Percentiles rank a stretch among this genome's conserved stretches.
Conservation (phyloP, 2,113 vertebrate genomes). For the Nesoenas mayeri region DNA sequence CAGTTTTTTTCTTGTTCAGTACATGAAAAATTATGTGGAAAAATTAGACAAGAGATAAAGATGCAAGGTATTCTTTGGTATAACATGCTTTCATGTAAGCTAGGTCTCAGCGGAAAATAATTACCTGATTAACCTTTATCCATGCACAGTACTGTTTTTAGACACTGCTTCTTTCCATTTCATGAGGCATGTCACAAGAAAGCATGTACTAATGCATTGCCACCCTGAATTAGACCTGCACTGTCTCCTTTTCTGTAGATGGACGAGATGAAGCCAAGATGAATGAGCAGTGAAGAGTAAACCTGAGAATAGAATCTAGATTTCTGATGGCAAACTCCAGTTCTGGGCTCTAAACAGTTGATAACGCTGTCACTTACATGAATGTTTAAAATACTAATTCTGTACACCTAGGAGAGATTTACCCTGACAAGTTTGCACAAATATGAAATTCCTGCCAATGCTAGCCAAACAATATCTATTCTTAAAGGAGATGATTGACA, state of each 20-base stretch:
- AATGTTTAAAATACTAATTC: neutral
- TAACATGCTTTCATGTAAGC: neutral
- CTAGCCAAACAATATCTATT: constrained; percentile 9
- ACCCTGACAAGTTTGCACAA: neutral
- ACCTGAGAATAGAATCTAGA: neutral
- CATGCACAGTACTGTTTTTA: neutral
- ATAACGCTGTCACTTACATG: neutral
- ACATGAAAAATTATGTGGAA: neutral
- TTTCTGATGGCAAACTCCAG: neutral
- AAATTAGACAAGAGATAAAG: neutral
- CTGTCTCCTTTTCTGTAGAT: neutral
- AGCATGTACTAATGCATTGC: neutral
- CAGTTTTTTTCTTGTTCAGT: neutral
- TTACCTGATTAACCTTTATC: neutral
- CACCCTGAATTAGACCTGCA: neutral
- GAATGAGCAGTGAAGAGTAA: neutral
- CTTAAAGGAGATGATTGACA: neutral
- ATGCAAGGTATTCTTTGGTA: neutral
- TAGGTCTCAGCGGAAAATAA: neutral
- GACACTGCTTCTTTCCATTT: neutral
- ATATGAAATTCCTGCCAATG: neutral
- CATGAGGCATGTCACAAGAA: neutral
- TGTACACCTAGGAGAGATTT: neutral
- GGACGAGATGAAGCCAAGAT: neutral
- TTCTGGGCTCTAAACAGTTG: neutral